A percentile compares a stretch with the other conserved stretches of the same genome.
These are phyloP conservation scores for Lasioglossum vierecki DNA, from an alignment of 2,888 invertebrate species.

Conservation along the genomic window DNA sequence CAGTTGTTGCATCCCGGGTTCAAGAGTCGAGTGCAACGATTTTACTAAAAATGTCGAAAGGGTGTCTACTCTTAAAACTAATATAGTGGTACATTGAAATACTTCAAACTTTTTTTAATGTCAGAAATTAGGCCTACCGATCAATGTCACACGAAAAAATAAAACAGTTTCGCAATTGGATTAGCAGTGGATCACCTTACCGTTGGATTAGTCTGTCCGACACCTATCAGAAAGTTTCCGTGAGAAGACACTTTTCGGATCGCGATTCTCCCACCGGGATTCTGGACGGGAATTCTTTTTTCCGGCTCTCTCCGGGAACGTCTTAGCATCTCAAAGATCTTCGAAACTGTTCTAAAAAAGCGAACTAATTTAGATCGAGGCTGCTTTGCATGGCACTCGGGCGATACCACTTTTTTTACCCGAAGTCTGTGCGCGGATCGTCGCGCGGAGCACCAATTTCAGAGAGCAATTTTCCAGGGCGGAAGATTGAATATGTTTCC, in stretches of 20 bases:
- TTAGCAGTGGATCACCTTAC: too few species aligned
- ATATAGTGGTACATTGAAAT: too few species aligned
- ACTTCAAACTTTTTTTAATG: too few species aligned
- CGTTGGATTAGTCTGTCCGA: not conserved
- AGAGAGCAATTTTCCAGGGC: not conserved
- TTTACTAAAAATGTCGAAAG: not conserved
- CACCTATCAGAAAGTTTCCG: not conserved
- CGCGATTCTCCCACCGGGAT: not conserved
- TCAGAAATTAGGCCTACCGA: too few species aligned
- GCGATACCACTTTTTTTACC: not conserved
- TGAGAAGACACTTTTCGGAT: not conserved
- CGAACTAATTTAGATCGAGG: not conserved
- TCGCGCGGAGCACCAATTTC: not conserved
- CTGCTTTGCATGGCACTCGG: not conserved
- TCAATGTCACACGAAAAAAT: too few species aligned
- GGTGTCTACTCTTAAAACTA: not conserved
- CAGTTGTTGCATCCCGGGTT: not conserved
- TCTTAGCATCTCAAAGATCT: conserved; percentile 1
- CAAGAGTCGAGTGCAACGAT: not conserved
- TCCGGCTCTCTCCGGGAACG: not conserved
- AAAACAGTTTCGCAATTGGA: too few species aligned
- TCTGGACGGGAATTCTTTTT: not conserved
- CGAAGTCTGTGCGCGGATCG: not conserved
- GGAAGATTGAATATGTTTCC: not conserved
- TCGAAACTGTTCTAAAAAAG: not conserved